Evolutionary conservation across 2,888 invertebrate genomes (phyloP).

Genomic region (Hanleya hanleyi): DNA sequence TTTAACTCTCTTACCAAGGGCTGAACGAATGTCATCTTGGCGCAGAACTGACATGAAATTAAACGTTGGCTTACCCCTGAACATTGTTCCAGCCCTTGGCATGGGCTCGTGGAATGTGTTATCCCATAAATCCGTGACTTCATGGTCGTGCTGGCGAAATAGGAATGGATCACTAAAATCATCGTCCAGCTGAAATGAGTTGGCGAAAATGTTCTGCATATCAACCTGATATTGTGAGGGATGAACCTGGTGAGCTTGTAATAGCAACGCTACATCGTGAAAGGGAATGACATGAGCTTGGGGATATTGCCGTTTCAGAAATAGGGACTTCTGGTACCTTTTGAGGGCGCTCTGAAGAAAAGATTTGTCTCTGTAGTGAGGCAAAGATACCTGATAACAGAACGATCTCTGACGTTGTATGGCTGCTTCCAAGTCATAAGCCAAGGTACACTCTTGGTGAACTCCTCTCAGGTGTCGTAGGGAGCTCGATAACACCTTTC

Average conservation of each 20-base stretch:
- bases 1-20: neutral
- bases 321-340: slow-evolving; percentile 68
- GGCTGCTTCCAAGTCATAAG: slow-evolving; percentile 70
- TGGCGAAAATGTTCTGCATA: slow-evolving; percentile 41
- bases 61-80: slow-evolving; percentile 52
- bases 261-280: slow-evolving; percentile 73
- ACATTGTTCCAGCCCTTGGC: slow-evolving; percentile 71
- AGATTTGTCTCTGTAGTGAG: slow-evolving; percentile 70
- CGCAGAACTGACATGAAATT: neutral
- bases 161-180: slow-evolving; percentile 68
- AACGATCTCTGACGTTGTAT: slow-evolving; percentile 71
- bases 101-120: slow-evolving; percentile 68
- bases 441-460: slow-evolving; percentile 47
- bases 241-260: slow-evolving; percentile 74
- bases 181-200: slow-evolving; percentile 73
- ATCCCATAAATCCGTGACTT: slow-evolving; percentile 70
- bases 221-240: slow-evolving; percentile 46
- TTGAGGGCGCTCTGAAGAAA: slow-evolving; percentile 69
- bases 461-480: neutral
- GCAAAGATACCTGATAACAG: slow-evolving; percentile 73
- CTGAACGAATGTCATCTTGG: slow-evolving; percentile 4
- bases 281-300: slow-evolving; percentile 73
- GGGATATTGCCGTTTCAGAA: slow-evolving; percentile 69
- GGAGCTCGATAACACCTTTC: neutral
- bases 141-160: slow-evolving; percentile 67